These are phyloP conservation scores for Clanis bilineata DNA, from an alignment of 2,888 invertebrate genomes.

Conservation along the genomic window DNA sequence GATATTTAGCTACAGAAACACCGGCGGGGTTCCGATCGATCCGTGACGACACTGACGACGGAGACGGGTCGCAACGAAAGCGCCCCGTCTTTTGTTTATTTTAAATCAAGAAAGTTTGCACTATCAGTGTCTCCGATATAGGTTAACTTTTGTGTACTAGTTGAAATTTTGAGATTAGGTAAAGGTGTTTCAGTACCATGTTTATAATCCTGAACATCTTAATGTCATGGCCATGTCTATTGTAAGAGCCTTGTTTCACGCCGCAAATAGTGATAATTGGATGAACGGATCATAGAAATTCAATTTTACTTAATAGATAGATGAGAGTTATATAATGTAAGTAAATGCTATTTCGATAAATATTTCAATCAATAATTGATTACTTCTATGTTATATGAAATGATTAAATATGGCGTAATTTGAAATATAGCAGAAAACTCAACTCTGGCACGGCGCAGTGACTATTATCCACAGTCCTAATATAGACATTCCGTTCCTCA, in stretches of 20 bases:
- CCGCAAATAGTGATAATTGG: not conserved
- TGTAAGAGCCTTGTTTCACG: not conserved
- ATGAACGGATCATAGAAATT: no score
- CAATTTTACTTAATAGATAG: no score
- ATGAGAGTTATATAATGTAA: no score
- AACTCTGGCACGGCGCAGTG: no score
- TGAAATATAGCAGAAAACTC: no score
- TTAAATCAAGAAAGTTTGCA: conserved; percentile 39
- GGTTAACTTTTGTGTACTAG: not conserved
- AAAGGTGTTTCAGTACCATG: not conserved
- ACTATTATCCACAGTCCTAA: no score
- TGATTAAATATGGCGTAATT: no score
- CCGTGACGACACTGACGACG: conserved; percentile 24
- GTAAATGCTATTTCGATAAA: no score
- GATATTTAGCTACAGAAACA: conserved; percentile 34
- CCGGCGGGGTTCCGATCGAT: conserved; percentile 34
- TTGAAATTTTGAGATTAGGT: not conserved
- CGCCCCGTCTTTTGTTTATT: conserved; percentile 35
- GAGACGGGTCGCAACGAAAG: conserved; percentile 20
- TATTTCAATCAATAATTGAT: no score
- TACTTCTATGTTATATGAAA: no score
- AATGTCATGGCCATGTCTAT: not conserved
- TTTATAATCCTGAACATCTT: not conserved
- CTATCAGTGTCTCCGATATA: conserved; percentile 17
- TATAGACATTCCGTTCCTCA: no score